Percentiles rank a stretch among this genome's conserved stretches.
Evolutionary conservation across 2,888 invertebrate genomes (phyloP).

Genomic region (Macrophya alboannulata): DNA sequence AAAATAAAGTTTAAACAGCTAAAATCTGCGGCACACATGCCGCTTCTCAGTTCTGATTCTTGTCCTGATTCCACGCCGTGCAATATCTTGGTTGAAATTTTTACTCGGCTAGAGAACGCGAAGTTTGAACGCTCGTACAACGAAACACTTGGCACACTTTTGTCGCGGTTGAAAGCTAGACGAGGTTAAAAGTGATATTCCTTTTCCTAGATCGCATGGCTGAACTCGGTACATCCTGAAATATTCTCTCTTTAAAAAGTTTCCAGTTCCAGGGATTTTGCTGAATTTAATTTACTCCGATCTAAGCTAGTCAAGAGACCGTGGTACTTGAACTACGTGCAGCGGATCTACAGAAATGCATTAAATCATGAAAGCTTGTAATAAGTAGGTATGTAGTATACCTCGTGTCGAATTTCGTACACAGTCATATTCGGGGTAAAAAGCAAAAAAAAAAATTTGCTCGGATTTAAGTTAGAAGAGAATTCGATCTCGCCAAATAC

Average conservation of each 20-base stretch:
- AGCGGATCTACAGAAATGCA: not conserved
- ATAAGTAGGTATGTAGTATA: not conserved
- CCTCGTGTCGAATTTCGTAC: not conserved
- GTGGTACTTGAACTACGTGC: not conserved
- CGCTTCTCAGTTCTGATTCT: conserved; percentile 8
- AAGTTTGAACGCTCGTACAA: conserved; percentile 46
- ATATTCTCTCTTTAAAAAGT: conserved; percentile 12
- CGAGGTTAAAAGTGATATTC: conserved; percentile 51
- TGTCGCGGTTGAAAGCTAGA: conserved; percentile 40
- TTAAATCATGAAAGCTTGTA: not conserved
- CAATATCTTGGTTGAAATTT: conserved; percentile 36
- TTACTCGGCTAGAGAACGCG: conserved; percentile 28
- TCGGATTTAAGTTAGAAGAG: conserved; percentile 7
- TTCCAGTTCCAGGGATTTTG: conserved; percentile 1
- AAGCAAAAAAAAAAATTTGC: conserved; percentile 17
- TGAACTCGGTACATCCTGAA: conserved; percentile 27
- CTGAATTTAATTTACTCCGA: conserved; percentile 20
- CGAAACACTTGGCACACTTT: conserved; percentile 55
- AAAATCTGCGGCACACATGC: conserved; percentile 8
- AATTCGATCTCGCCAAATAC: conserved; percentile 35
- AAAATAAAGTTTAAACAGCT: conserved; percentile 31
- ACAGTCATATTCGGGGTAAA: not conserved
- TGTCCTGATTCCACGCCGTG: not conserved
- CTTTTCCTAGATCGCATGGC: conserved; percentile 29
- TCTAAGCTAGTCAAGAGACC: not conserved